Percentiles rank a stretch among this genome's conserved stretches.
Evolutionary conservation across 2,888 invertebrate species (phyloP).

Genomic region (Harmothoe impar): DNA sequence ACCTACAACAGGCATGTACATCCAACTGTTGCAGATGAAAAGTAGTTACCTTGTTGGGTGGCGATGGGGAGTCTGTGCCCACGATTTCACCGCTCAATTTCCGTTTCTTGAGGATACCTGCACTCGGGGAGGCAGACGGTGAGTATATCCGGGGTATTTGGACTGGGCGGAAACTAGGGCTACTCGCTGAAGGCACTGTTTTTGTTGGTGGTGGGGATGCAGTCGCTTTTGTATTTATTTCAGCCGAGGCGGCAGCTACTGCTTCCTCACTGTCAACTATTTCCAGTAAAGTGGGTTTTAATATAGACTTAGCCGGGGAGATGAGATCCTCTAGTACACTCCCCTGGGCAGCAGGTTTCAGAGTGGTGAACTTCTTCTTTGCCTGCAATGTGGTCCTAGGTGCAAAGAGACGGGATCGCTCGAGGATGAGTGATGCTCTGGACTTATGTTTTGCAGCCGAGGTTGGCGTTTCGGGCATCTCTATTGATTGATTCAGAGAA

Average conservation of each 20-base stretch:
- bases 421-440: constrained; percentile 65
- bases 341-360: constrained; percentile 48
- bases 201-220: constrained; percentile 52
- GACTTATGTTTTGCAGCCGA: constrained; percentile 58
- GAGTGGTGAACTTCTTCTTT: constrained; percentile 61
- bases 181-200: background rate
- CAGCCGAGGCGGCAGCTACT: background rate
- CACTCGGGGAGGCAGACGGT: constrained; percentile 80
- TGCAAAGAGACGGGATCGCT: constrained; percentile 46
- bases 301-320: constrained; percentile 13
- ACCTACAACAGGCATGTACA: no score
- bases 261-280: background rate
- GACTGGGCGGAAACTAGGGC: constrained; percentile 67
- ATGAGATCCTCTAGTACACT: background rate
- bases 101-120: constrained; percentile 79
- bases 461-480: constrained; percentile 64
- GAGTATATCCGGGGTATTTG: constrained; percentile 73
- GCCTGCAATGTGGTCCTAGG: background rate
- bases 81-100: constrained; percentile 71
- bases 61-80: constrained; percentile 75
- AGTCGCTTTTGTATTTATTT: background rate
- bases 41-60: constrained; percentile 76
- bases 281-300: background rate
- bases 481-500: constrained; percentile 45
- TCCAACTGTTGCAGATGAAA: background rate